These are phyloP conservation scores for Leptopilina drosophilae DNA, from an alignment of 2,888 invertebrate genomes.

Conservation along the genomic window DNA sequence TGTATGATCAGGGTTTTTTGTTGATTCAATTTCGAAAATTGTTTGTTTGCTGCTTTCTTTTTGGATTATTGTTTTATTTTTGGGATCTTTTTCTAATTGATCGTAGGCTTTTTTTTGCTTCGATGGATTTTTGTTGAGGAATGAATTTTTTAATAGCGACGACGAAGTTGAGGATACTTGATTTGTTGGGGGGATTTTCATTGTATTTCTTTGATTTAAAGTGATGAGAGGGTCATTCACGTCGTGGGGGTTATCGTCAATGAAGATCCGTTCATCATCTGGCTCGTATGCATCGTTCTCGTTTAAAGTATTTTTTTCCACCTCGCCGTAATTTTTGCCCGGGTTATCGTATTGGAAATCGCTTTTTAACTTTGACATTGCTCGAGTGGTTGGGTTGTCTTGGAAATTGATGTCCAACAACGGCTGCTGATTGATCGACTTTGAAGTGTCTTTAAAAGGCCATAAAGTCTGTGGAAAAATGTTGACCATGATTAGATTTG, in stretches of 20 bases:
- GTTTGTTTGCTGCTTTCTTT: background rate
- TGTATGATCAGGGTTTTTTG: background rate
- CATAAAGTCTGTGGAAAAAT: conserved; percentile 83
- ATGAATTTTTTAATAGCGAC: conserved; percentile 71
- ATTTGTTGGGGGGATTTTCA: conserved; percentile 21
- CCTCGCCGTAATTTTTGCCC: conserved; percentile 48
- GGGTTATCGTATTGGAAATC: conserved; percentile 61
- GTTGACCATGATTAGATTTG: background rate
- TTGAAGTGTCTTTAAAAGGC: conserved; percentile 85
- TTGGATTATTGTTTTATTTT: background rate
- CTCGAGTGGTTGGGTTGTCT: conserved; percentile 54
- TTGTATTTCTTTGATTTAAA: conserved; percentile 60
- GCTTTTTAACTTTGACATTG: conserved; percentile 53
- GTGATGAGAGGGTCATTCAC: conserved; percentile 68
- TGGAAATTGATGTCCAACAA: conserved; percentile 55
- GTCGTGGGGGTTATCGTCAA: conserved; percentile 71
- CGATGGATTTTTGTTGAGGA: background rate
- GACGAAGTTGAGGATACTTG: conserved; percentile 58
- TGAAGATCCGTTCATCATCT: conserved; percentile 74
- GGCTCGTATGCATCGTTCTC: conserved; percentile 73
- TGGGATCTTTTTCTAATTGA: background rate
- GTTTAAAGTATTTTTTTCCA: conserved; percentile 66
- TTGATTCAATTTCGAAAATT: background rate
- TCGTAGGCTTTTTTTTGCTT: background rate
- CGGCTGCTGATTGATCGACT: conserved; percentile 85